Percentiles rank a stretch among this genome's conserved stretches.
Evolutionary conservation across 2,888 invertebrate species (phyloP).

Genomic region (Cynaeus angustus): DNA sequence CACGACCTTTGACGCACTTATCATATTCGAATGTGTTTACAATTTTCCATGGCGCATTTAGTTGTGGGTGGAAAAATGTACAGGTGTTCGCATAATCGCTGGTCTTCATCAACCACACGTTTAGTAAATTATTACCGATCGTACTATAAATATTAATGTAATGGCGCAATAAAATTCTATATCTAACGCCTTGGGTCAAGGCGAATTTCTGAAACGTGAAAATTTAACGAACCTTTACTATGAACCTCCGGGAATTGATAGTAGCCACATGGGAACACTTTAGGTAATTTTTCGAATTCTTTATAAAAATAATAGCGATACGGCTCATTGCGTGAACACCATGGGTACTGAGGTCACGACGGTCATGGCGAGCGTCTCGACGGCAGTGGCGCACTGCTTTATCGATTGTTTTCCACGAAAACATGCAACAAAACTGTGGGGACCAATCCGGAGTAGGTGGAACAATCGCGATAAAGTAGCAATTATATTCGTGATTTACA

Average conservation of each 20-base stretch:
- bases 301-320: constrained; percentile 20
- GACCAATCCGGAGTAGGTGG: constrained; percentile 14
- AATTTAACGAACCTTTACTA: constrained; percentile 11
- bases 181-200: constrained; percentile 23
- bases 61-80: neutral
- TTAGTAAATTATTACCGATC: constrained; percentile 6
- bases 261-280: neutral
- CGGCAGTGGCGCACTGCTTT: constrained; percentile 45
- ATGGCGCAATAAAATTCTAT: constrained; percentile 31
- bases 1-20: neutral
- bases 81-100: neutral
- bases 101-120: neutral
- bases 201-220: constrained; percentile 9
- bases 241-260: neutral
- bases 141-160: constrained; percentile 31
- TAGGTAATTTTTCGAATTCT: constrained; percentile 14
- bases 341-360: constrained; percentile 48
- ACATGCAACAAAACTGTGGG: constrained; percentile 39
- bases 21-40: too few species aligned
- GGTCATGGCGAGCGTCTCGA: constrained; percentile 46
- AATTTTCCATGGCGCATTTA: too few species aligned
- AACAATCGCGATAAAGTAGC: constrained; percentile 17
- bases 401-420: constrained; percentile 48
- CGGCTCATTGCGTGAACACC: constrained; percentile 53
- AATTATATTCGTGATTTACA: constrained; percentile 19